Conservation (phyloP, 1,140 invertebrate species). For the Lethocerus indicus region DNA sequence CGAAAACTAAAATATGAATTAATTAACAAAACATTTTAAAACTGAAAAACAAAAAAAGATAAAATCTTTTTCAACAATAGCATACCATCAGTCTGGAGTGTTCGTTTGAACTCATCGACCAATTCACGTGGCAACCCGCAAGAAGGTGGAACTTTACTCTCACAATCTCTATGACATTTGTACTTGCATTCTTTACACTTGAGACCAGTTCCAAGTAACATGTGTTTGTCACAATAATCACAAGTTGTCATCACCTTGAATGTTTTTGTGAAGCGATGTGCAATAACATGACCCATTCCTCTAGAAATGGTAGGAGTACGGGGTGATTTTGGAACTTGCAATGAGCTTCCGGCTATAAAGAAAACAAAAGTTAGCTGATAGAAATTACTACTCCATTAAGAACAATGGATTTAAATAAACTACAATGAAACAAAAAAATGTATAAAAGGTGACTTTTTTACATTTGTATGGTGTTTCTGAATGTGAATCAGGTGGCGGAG, state of each 20-base stretch:
- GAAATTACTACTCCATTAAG: background rate
- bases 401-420: background rate
- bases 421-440: background rate
- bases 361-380: conserved; percentile 4
- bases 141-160: conserved; percentile 74
- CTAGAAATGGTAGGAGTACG: conserved; percentile 48
- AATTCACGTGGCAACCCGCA: conserved; percentile 75
- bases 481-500: conserved; percentile 30
- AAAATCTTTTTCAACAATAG: background rate
- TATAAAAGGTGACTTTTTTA: no score
- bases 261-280: conserved; percentile 76
- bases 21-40: background rate
- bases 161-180: conserved; percentile 83
- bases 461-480: conserved; percentile 5
- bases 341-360: conserved; percentile 22
- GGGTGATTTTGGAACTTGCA: conserved; percentile 57
- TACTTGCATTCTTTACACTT: conserved; percentile 95
- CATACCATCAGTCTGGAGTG: conserved; percentile 40
- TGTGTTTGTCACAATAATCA: conserved; percentile 79
- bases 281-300: conserved; percentile 78
- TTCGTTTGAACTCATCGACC: conserved; percentile 60
- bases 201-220: conserved; percentile 56
- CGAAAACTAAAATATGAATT: conserved; percentile 14
- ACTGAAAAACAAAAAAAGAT: no score
- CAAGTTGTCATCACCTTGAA: conserved; percentile 81